Conservation (phyloP, 2,113 vertebrate genomes). For the Hemiscyllium ocellatum region DNA sequence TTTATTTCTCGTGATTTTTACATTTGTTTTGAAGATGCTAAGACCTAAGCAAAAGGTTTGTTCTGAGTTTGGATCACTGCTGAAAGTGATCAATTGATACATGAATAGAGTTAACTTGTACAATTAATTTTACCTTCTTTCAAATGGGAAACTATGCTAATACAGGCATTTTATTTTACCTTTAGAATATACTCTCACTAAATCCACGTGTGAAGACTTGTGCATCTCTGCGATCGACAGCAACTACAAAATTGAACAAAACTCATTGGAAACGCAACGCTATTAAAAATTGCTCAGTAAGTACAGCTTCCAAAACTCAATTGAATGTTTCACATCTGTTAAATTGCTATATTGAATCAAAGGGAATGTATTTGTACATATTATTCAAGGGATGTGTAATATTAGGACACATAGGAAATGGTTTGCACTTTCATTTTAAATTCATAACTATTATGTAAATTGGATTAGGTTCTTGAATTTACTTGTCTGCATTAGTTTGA, state of each 20-base stretch:
- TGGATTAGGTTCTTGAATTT: neutral
- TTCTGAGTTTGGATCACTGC: neutral
- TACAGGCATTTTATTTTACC: conserved; percentile 33
- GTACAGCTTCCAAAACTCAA: conserved; percentile 44
- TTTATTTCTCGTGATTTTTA: neutral
- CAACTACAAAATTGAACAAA: conserved; percentile 72
- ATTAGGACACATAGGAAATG: neutral
- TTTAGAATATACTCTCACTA: conserved; percentile 71
- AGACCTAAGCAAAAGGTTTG: neutral
- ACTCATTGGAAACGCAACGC: conserved; percentile 84
- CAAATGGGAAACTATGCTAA: neutral
- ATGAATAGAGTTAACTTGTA: neutral
- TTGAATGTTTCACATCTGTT: neutral
- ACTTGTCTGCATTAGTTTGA: neutral
- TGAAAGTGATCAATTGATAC: neutral
- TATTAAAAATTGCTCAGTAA: conserved; percentile 70
- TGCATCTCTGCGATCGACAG: conserved; percentile 69
- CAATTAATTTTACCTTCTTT: neutral
- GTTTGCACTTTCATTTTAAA: neutral
- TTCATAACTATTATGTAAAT: neutral
- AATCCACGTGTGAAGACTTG: conserved; percentile 70
- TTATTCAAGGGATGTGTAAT: neutral
- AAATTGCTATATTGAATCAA: neutral
- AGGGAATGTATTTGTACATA: neutral
- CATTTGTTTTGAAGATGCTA: neutral